Evolutionary conservation across 2,888 invertebrate species (phyloP), one percentile per base, ranked within the genome.

Genomic region (Matsumyia berberina): DNA sequence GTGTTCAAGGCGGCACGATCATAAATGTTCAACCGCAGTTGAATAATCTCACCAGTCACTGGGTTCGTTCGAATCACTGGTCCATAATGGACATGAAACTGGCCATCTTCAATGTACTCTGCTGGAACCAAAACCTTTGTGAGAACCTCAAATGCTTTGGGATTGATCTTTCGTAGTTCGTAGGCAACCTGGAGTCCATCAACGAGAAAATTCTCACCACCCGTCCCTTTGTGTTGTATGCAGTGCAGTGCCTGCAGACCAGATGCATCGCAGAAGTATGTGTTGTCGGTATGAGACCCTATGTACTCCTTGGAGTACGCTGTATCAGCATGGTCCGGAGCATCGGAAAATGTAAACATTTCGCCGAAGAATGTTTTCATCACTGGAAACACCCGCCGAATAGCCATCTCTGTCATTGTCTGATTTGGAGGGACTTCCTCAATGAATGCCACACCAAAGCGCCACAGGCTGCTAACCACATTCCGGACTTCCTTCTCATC

Each of bases 271-370:
- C 93, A 94, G 87, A 96, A 95, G 88, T 96, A 97, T 0, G 96
- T 96, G 69, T 94, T 95, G 89, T 97, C 97, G 2, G 94, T 96
- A 88, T 97, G 97, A 0, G 94, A 93, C 2, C 94, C 95, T 0
- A 97, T 91, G 12, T 93, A 93, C 2, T 94, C 91, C 42, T 93
- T 94, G 0, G 95, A 94, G 88, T 96, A 97, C 0, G 96, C 95
- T 0, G 95, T 95, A 88, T 97, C 97, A 0, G 94, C 94, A 87
- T 94, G 94, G 74, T 93, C 93, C 9, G 92, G 90, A 31, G 92
- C 90, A 15, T 94, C 93, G 4, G 93, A 93, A 87, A 96, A 94
- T 42, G 93, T 92, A 94, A 95, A 96, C 93, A 95, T 94, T 39
- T 94, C 94, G 3, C 96, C 96, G 88, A 95, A 97, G 64, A 96